phyloP scores from a whole-genome alignment of 2,113 vertebrate genomes.

The Poeciliopsis occidentalis region DNA sequence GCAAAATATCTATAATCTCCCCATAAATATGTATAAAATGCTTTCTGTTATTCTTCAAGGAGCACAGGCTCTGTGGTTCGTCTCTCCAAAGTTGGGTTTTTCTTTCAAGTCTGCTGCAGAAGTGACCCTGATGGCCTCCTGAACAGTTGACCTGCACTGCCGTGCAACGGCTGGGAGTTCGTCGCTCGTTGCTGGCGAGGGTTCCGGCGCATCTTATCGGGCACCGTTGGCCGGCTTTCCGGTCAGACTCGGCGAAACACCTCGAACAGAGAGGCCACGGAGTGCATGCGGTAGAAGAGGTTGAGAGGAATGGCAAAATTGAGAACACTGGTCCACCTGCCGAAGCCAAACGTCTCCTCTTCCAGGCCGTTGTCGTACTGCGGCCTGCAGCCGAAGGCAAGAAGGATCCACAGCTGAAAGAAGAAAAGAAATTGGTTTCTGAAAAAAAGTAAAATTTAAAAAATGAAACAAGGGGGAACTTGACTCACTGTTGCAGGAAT shows the following conservation, averaged over 20 bases:
- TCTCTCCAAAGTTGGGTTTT: constrained; percentile 31
- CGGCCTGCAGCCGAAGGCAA: constrained; percentile 94
- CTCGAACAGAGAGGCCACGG: constrained; percentile 93
- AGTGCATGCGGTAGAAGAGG: constrained; percentile 98
- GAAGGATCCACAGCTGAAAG: constrained; percentile 93
- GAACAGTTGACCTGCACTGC: constrained; percentile 50
- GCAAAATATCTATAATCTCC: constrained; percentile 18
- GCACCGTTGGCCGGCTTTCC: constrained; percentile 17
- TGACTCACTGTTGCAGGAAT: constrained; percentile 1
- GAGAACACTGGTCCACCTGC: constrained; percentile 93
- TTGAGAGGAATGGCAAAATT: constrained; percentile 95
- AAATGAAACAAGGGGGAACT: not conserved
- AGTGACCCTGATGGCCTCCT: constrained; percentile 52
- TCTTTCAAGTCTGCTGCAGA: constrained; percentile 48
- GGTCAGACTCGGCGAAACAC: constrained; percentile 89
- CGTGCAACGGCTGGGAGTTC: constrained; percentile 23
- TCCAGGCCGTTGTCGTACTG: constrained; percentile 96
- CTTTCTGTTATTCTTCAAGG: constrained; percentile 38
- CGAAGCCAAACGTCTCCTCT: constrained; percentile 91
- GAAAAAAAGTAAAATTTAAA: not conserved
- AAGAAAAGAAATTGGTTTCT: not conserved
- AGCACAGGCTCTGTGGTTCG: constrained; percentile 29
- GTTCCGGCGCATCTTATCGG: constrained; percentile 41
- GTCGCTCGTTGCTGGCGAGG: constrained; percentile 29
- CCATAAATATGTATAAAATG: constrained; percentile 17